Evolutionary conservation across 1,140 invertebrate genomes (phyloP).

Genomic region (Chelonus insularis): DNA sequence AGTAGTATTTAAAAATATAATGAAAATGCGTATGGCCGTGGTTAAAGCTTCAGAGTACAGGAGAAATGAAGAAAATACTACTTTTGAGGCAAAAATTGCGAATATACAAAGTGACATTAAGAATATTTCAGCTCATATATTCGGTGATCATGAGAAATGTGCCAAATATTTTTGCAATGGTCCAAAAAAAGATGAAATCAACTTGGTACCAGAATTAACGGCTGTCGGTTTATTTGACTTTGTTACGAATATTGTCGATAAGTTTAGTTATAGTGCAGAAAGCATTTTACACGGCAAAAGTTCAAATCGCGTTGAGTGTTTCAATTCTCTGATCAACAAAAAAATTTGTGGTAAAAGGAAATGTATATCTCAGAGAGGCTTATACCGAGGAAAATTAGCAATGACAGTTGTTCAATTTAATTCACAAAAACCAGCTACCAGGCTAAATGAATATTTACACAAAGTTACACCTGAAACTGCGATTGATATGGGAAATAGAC

Average conservation of each 20-base stretch:
- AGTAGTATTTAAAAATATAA: background rate
- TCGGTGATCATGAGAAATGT: slow-evolving; percentile 33
- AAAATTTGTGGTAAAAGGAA: background rate
- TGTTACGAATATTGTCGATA: background rate
- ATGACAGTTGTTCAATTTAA: background rate
- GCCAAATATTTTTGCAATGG: slow-evolving; percentile 2
- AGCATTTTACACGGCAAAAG: background rate
- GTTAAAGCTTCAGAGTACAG: background rate
- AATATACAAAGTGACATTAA: slow-evolving; percentile 27
- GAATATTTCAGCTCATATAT: slow-evolving; percentile 32
- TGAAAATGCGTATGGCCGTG: background rate
- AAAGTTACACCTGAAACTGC: background rate
- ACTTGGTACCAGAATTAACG: background rate
- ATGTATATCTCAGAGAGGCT: background rate
- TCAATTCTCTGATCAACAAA: background rate
- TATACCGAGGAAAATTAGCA: background rate
- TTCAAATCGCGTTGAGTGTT: background rate
- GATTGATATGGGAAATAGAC: background rate
- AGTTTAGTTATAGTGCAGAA: background rate
- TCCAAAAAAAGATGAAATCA: background rate
- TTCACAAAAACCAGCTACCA: background rate
- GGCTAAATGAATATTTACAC: background rate
- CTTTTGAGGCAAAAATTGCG: slow-evolving; percentile 3
- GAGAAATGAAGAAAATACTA: slow-evolving; percentile 9
- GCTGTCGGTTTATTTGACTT: background rate